Base-by-base conservation (phyloP, 1,140 invertebrate genomes). In the Lineus longissimus region DNA sequence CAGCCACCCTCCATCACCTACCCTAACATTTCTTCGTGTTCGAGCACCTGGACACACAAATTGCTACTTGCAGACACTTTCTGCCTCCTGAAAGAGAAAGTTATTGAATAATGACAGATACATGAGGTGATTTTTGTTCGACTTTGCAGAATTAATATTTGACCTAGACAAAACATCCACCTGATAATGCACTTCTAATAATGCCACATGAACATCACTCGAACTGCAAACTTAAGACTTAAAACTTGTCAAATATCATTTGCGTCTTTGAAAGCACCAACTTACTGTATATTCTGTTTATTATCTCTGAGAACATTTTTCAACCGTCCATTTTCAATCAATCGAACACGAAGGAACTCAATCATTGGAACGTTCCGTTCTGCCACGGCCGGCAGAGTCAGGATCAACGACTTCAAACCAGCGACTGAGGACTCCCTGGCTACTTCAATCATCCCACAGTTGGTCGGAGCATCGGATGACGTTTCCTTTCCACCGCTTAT, bases 1-100 rank as follows among this genome's bases (percentile, higher is more conserved):
- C 6, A 36, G 15, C 4, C 33, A 15, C 15, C 33, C 4, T 36
- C 33, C 6, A 4, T 4, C 4, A 64, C 59, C 64, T 71, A 77
- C 76, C 66, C 70, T 23, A 78, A 59, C 23, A 65, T 59, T 62
- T 76, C 76, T 59, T 76, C 76, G n/a, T 70, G 60, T 33, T 65
- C 57, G 6, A 78, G 45, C 29, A 78, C 61, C 47, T 78, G 75
- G 9, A 76, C 56, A 25, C 69, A 74, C 1, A 78, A 17, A 2
- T 22, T 30, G 25, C 55, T 60, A 58, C 65, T 66, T 43, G 61
- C 66, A 2, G 70, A 68, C 36, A 76, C 23, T 41, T 74, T 73
- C 30, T 73, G 60, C 43, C 66, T 64, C 56, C 73, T 74, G 63
- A 23, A 70, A 70, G 23, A 51, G 30, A 63, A 55, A 60, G 54